These are phyloP conservation scores for Perca schrenkii DNA, from an alignment of 2,113 vertebrate genomes.

Conservation along the genomic window DNA sequence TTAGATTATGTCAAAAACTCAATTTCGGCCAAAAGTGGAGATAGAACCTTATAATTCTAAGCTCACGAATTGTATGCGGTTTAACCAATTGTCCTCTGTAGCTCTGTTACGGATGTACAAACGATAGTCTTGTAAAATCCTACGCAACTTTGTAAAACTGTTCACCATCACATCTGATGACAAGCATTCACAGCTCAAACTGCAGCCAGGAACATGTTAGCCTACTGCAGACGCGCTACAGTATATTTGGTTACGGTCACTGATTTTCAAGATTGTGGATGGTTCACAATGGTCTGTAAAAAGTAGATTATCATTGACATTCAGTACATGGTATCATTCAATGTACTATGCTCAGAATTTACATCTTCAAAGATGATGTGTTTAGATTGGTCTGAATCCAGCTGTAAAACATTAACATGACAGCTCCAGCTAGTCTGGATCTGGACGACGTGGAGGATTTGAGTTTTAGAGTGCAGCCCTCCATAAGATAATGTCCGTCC, in stretches of 20 bases:
- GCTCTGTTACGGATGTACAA: neutral
- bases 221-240: neutral
- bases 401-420: neutral
- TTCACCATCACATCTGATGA: neutral
- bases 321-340: neutral
- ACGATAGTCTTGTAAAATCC: neutral
- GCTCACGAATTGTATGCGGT: neutral
- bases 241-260: neutral
- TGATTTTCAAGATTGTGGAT: neutral
- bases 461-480: neutral
- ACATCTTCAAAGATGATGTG: neutral
- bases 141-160: neutral
- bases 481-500: neutral
- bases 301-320: neutral
- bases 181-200: neutral
- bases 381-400: neutral
- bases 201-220: neutral
- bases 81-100: neutral
- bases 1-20: no score
- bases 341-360: neutral
- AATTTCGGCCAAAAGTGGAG: no score
- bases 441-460: constrained; percentile 11
- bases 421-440: neutral
- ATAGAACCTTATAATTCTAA: no score
- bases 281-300: neutral